Conservation (phyloP, 2,888 invertebrate genomes). For the Biston stratarius region DNA sequence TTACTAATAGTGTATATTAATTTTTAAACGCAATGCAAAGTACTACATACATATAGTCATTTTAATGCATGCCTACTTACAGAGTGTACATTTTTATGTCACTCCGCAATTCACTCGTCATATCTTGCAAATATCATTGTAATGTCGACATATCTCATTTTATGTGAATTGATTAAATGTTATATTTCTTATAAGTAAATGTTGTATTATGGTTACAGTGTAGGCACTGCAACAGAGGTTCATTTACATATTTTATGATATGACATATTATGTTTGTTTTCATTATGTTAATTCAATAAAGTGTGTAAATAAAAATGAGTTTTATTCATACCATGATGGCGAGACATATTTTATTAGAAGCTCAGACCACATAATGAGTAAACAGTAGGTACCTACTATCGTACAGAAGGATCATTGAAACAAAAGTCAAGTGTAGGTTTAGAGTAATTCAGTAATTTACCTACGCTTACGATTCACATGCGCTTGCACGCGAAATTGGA, state of each 20-base stretch:
- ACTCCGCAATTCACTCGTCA: constrained; percentile 58
- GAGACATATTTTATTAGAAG: no score
- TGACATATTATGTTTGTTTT: constrained; percentile 78
- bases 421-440: no score
- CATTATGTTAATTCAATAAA: constrained; percentile 86
- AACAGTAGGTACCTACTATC: no score
- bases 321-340: constrained; percentile 43
- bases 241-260: constrained; percentile 75
- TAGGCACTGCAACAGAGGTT: constrained; percentile 73
- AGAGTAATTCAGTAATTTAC: no score
- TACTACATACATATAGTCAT: neutral
- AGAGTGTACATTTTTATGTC: neutral
- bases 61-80: neutral
- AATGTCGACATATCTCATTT: constrained; percentile 83
- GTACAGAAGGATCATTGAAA: no score
- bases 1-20: neutral
- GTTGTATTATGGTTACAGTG: constrained; percentile 75
- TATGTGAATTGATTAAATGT: constrained; percentile 82
- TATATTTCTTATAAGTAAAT: constrained; percentile 72
- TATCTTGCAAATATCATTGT: constrained; percentile 80
- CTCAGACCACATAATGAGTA: no score
- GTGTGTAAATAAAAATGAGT: constrained; percentile 80
- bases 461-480: no score
- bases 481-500: no score
- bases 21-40: neutral